Base-by-base conservation (phyloP, 2,797 vertebrate species). In the Poecile montanus region DNA sequence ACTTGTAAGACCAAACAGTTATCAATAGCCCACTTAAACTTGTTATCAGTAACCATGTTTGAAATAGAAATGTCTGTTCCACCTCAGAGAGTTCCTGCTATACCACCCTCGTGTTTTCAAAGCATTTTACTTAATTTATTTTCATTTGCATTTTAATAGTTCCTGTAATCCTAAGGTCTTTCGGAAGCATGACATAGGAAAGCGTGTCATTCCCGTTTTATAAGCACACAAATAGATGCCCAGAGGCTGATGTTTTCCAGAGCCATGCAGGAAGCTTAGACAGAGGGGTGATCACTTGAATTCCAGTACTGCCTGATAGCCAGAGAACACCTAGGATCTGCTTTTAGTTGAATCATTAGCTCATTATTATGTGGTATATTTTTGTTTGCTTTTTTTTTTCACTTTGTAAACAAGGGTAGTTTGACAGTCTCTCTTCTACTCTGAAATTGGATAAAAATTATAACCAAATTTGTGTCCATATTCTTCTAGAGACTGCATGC, bases 141-240 rank as follows among this genome's bases (percentile, higher is more conserved):
- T 72, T 32, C 58, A 83, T 91, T 89, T 89, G 68, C 78, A 77
- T 92, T 91, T 94, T 78, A 83, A 54, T 63, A 80, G 54, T 50
- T 84, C 45, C 89, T 89, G 40, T 65, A 73, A 89, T 91, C 56
- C 77, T 60, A 16, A 78, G 38, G 77, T 79, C 63, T 91, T 71
- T 71, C 10, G 15, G 56, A 84, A 90, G 53, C 0, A 1, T 42
- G 80, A 67, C 67, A 42, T 11, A n/a, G 53, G 60, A 30, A 48
- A 60, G 36, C 7, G 3, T 62, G 73, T 44, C 58, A 66, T 66
- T 88, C 67, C 60, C 56, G 44, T 86, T 93, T 78, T 70, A 9
- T 68, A 92, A 54, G 47, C 48, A 75, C 54, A 72, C 25, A 65
- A 80, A 88, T 7, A n/a, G 53, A 62, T 76, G 75, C 79, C 85